Base-by-base conservation (phyloP, 2,113 vertebrate species). In the Cottus gobio region DNA sequence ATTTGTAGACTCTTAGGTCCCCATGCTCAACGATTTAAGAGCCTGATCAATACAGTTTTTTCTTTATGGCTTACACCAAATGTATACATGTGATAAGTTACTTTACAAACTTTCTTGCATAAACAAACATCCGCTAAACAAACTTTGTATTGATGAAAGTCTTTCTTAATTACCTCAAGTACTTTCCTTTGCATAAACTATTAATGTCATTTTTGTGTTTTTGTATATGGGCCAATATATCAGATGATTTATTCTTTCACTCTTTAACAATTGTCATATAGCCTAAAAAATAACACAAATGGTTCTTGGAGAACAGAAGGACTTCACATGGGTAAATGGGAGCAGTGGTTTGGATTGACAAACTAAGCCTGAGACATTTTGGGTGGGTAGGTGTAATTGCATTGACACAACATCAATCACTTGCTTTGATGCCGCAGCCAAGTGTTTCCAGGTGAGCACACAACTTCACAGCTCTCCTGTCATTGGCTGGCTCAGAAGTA, bases 391-490 rank as follows among this genome's bases (percentile, higher is more conserved):
- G 18, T 69, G 54, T 60, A 68, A 86, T 60, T 65, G 42, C 63
- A 67, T 72, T 58, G 69, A 62, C 72, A 54, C n/a, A 12, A 61
- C 67, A 76, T 78, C 80, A 78, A 7, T 83, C 71, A 58, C 50
- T 37, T 7, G 37, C 83, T 84, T 86, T 83, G 80, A 76, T 88
- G 83, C 62, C 7, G 13, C 75, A 75, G 82, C 57, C 66, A 68
- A 69, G 13, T 60, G 67, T 88, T 90, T 88, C 66, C 82, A 82
- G 79, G 77, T 75, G 82, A 78, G 80, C 82, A 61, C 68, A 56
- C n/a, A 44, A 64, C 79, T 81, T 83, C 77, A 65, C 75, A 65
- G 70, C 65, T 22, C 66, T 63, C 34, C 58, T 61, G 64, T 77
- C 86, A 73, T 24, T 65, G 75, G 67, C 37, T 62, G 37, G 58